Evolutionary conservation across 2,113 vertebrate genomes (phyloP), one percentile per base, ranked within the genome.

Genomic region (Chascanopsetta lugubris): DNA sequence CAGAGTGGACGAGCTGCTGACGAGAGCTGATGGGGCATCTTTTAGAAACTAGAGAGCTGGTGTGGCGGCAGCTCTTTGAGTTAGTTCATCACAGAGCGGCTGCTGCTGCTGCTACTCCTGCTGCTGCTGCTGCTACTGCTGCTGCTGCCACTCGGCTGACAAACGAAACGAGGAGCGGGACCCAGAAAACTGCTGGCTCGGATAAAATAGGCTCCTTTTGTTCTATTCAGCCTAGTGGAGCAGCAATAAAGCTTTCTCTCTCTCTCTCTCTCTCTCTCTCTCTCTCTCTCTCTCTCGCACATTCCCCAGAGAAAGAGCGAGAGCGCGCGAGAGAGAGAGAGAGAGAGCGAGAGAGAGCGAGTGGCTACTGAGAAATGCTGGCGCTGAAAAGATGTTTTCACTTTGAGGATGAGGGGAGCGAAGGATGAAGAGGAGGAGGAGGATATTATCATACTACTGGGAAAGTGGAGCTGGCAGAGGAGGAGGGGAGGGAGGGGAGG

Each of bases 201-300:
- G 85, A 82, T 81, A 27, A 85, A 83, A 85, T 21, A 20, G 17
- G 55, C 51, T 72, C 25, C 54, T 62, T 84, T 83, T 87, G 86
- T 82, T 82, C 72, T 79, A 77, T 87, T 85, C 86, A 84, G 66
- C 49, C 64, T 36, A 72, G 36, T 53, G 72, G 64, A 83, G 75
- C 70, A 77, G 75, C 72, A 81, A 84, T 82, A 83, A 80, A 78
- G 18, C 64, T 57, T 45, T n/a, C n/a, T n/a, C n/a, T n/a, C n/a
- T n/a, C n/a, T n/a, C n/a, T n/a, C n/a, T n/a, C n/a, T n/a, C n/a
- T n/a, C n/a, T n/a, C n/a, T n/a, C n/a, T n/a, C n/a, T n/a, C n/a
- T n/a, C n/a, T n/a, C n/a, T n/a, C n/a, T n/a, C n/a, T n/a, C n/a
- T n/a, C n/a, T 18, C 29, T 45, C 45, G 25, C 24, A 13, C 18